Evolutionary conservation across 2,113 vertebrate species (phyloP).

Genomic region (Pangasianodon hypophthalmus): DNA sequence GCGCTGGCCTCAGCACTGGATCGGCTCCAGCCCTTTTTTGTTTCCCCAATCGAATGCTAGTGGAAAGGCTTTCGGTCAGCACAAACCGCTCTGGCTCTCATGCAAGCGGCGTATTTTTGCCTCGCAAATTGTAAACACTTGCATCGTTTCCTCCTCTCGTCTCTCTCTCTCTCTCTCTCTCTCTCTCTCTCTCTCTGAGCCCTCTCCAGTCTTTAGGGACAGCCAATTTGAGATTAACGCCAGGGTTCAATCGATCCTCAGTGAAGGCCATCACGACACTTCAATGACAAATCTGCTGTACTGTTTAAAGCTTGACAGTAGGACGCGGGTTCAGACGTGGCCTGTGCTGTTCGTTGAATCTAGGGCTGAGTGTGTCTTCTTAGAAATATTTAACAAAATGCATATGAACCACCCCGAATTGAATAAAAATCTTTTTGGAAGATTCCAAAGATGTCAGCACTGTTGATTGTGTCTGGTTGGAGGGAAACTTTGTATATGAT

Average conservation of each 20-base stretch:
- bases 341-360: slow-evolving; percentile 32
- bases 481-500: slow-evolving; percentile 92
- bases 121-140: slow-evolving; percentile 30
- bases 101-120: slow-evolving; percentile 52
- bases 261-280: slow-evolving; percentile 57
- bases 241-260: slow-evolving; percentile 66
- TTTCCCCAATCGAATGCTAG: slow-evolving; percentile 71
- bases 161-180: slow-evolving; percentile 34
- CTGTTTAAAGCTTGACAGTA: slow-evolving; percentile 38
- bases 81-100: slow-evolving; percentile 66
- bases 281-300: slow-evolving; percentile 58
- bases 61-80: slow-evolving; percentile 75
- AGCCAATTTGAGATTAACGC: slow-evolving; percentile 77
- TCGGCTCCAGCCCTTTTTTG: slow-evolving; percentile 59
- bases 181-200: slow-evolving; percentile 29
- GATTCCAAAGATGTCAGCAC: slow-evolving; percentile 95
- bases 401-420: slow-evolving; percentile 37
- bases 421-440: slow-evolving; percentile 68
- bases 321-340: slow-evolving; percentile 18
- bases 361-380: slow-evolving; percentile 16
- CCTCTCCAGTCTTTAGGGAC: slow-evolving; percentile 55
- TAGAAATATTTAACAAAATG: slow-evolving; percentile 23
- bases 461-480: slow-evolving; percentile 82
- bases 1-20: slow-evolving; percentile 74
- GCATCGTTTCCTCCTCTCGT: neutral